These are phyloP conservation scores for Lathamus discolor DNA, from an alignment of 2,113 vertebrate species.

Conservation along the genomic window DNA sequence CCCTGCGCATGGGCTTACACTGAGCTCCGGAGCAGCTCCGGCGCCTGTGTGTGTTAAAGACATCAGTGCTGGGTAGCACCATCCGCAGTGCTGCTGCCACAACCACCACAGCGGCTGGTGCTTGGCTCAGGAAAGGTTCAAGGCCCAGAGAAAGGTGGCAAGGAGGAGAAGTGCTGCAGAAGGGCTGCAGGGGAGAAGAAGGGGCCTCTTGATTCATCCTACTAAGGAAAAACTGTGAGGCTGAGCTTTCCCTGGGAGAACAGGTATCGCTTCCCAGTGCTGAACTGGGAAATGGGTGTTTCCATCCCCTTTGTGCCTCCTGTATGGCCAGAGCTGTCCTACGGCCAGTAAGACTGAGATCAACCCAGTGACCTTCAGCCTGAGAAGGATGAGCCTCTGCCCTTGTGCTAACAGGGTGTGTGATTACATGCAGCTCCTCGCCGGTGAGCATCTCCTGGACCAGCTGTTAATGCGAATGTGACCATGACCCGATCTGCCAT, in stretches of 20 bases:
- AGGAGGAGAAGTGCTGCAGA: background rate
- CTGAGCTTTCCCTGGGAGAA: background rate
- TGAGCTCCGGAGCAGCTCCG: background rate
- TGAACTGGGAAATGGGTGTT: background rate
- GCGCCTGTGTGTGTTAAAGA: background rate
- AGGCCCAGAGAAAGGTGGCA: too few relatives aligned
- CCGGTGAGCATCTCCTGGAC: background rate
- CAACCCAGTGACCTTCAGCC: background rate
- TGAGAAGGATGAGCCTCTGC: background rate
- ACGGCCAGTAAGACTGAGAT: fast-evolving
- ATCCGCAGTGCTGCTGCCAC: fast-evolving
- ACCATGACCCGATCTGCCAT: background rate
- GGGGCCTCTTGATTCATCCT: background rate
- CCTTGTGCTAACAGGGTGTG: background rate
- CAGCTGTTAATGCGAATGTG: background rate
- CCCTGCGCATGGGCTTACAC: background rate
- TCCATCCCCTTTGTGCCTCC: background rate
- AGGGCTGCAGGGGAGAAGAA: background rate
- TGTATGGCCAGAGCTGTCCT: background rate
- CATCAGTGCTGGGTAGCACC: background rate
- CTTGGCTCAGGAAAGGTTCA: background rate
- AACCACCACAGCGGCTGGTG: fast-evolving
- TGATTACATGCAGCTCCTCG: background rate
- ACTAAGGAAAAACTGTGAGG: background rate
- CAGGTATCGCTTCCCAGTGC: background rate